Conservation (phyloP, 2,113 vertebrate species). For the Otolemur garnettii region DNA sequence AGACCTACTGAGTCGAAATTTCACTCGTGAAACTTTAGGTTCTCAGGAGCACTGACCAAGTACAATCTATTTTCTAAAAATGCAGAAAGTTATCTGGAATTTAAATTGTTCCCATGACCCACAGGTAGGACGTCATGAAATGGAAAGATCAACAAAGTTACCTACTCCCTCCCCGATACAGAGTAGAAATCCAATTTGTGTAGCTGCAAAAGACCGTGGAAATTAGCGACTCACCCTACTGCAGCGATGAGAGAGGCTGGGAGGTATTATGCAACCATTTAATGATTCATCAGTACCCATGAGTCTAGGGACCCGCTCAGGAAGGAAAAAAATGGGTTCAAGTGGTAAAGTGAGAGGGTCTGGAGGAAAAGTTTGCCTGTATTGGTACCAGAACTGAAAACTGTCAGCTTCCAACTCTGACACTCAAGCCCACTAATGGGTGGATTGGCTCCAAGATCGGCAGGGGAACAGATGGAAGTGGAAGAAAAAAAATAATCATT, state of each 20-base stretch:
- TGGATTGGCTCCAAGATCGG: slow-evolving; percentile 61
- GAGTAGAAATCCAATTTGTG: background rate
- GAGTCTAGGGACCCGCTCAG: background rate
- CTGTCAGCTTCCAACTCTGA: background rate
- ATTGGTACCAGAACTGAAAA: slow-evolving; percentile 43
- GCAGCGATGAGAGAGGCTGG: background rate
- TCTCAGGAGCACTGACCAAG: background rate
- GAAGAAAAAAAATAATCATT: slow-evolving; percentile 52
- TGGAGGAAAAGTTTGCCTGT: background rate
- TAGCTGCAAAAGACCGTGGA: background rate
- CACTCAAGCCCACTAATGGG: slow-evolving; percentile 45
- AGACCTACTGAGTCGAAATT: background rate
- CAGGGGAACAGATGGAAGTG: slow-evolving; percentile 67
- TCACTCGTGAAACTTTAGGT: background rate
- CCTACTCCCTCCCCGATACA: background rate
- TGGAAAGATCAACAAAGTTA: background rate
- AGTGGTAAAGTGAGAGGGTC: background rate
- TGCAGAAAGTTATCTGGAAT: background rate
- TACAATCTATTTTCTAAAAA: background rate
- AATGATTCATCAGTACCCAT: background rate
- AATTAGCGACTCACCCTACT: background rate
- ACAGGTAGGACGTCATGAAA: background rate
- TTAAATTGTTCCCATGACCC: background rate
- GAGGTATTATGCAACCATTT: background rate
- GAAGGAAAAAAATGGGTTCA: background rate